Evolutionary conservation across 1,140 invertebrate genomes (phyloP).

Genomic region (Brevipalpus yothersi): DNA sequence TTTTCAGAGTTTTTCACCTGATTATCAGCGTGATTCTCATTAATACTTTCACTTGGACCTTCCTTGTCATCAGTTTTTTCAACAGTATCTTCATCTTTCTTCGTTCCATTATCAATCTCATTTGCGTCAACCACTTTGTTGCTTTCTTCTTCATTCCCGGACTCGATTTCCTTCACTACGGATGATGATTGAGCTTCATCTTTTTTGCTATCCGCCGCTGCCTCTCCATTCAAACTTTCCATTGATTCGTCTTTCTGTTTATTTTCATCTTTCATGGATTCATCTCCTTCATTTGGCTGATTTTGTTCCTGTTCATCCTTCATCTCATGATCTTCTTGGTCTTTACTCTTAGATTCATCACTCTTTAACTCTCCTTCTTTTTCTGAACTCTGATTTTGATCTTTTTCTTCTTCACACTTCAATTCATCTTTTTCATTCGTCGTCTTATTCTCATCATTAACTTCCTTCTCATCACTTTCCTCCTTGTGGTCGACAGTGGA

Average conservation of each 20-base stretch:
- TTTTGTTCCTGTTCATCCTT: neutral
- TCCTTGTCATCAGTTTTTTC: neutral
- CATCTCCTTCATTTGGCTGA: slow-evolving; percentile 18
- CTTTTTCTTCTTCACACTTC: neutral
- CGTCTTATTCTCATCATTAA: neutral
- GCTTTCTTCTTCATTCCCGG: slow-evolving; percentile 12
- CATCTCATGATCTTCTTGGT: neutral
- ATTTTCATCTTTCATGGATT: slow-evolving; percentile 12
- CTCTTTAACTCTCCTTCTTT: neutral
- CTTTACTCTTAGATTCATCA: neutral
- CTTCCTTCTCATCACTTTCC: neutral
- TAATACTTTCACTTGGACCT: neutral
- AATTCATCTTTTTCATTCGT: neutral
- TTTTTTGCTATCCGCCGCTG: neutral
- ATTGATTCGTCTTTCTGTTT: slow-evolving; percentile 16
- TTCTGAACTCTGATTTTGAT: neutral
- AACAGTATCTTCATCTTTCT: neutral
- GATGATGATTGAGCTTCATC: slow-evolving; percentile 91
- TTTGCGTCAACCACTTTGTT: slow-evolving; percentile 19
- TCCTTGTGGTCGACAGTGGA: slow-evolving; percentile 21
- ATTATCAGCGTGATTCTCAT: neutral
- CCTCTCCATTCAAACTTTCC: slow-evolving; percentile 21
- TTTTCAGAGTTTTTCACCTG: neutral
- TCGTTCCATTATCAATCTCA: slow-evolving; percentile 14
- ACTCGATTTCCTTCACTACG: slow-evolving; percentile 27